phyloP scores from a whole-genome alignment of 2,888 invertebrate species.

The Chrysopilus asiliformis region DNA sequence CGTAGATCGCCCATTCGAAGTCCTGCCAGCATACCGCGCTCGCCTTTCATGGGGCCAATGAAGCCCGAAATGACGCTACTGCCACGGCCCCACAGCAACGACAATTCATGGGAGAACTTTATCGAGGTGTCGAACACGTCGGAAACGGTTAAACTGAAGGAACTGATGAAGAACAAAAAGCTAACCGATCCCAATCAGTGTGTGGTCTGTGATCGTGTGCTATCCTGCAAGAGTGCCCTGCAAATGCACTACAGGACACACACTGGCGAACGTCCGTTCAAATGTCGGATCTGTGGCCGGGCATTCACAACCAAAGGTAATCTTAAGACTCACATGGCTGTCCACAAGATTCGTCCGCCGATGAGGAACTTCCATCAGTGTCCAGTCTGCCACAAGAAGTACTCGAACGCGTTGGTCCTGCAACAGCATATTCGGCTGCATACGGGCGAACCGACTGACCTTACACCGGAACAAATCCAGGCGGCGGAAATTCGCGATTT shows the following conservation, averaged over 20 bases:
- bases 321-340: constrained; percentile 98
- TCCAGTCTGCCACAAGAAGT: constrained; percentile 95
- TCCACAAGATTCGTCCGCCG: constrained; percentile 91
- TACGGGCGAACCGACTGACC: constrained; percentile 76
- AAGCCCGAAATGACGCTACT: constrained; percentile 34
- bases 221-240: constrained; percentile 93
- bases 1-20: constrained; percentile 32
- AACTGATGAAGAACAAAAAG: constrained; percentile 93
- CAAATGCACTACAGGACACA: constrained; percentile 83
- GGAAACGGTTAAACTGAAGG: constrained; percentile 92
- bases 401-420: constrained; percentile 81
- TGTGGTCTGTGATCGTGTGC: constrained; percentile 89
- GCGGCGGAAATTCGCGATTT: constrained; percentile 75
- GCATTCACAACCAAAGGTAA: constrained; percentile 99
- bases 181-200: constrained; percentile 97
- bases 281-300: constrained; percentile 92
- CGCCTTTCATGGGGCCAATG: constrained; percentile 33
- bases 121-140: constrained; percentile 83
- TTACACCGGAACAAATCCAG: constrained; percentile 74
- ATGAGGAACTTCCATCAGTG: constrained; percentile 90
- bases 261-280: constrained; percentile 60
- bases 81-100: constrained; percentile 81
- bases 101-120: constrained; percentile 93
- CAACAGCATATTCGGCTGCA: constrained; percentile 94
- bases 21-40: constrained; percentile 31